Evolutionary conservation across 2,888 invertebrate species (phyloP), one percentile per base, ranked within the genome.

Genomic region (Athalia circularis): DNA sequence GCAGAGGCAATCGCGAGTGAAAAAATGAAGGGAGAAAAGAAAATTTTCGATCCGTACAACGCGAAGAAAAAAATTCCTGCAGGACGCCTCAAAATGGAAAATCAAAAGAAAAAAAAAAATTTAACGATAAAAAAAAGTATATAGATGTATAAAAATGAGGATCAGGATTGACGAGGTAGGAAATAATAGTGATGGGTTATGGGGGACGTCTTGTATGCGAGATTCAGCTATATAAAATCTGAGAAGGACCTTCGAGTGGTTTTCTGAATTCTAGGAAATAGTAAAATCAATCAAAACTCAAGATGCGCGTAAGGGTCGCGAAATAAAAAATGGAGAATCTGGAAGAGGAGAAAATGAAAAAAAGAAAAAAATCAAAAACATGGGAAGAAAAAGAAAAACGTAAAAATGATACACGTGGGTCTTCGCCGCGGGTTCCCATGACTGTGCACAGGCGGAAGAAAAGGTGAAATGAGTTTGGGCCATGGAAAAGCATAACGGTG

Each of bases 351-450:
- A 29, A 29, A n/a, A n/a, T n/a, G 43, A 62, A 74, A 50, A 61
- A 47, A 0, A 15, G 5, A 50, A 48, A 57, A 7, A 11, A 8
- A 70, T n/a, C n/a, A 45, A 15, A 54, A 70, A 47, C 7, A 29
- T 8, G 62, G n/a, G n/a, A 61, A 8, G n/a, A 61, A 61, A n/a
- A 62, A 47, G 7, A 62, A 72, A 13, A 47, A 72, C 6, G 59
- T 47, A 59, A 72, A 7, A n/a, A 57, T 13, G 72, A 59, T 59
- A 48, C 57, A 72, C 45, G 72, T 48, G 59, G 72, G 72, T 47
- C 45, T 29, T 75, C 75, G 75, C 75, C 75, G 29, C 75, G 62
- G 75, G 75, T 62, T 75, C 75, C 75, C 75, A 75, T 75, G 75
- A n/a, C 13, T 13, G 72, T 9, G 43, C 11, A 68, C 72, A 57